Conservation (phyloP, 2,888 invertebrate species). For the Syrista parreyssii region DNA sequence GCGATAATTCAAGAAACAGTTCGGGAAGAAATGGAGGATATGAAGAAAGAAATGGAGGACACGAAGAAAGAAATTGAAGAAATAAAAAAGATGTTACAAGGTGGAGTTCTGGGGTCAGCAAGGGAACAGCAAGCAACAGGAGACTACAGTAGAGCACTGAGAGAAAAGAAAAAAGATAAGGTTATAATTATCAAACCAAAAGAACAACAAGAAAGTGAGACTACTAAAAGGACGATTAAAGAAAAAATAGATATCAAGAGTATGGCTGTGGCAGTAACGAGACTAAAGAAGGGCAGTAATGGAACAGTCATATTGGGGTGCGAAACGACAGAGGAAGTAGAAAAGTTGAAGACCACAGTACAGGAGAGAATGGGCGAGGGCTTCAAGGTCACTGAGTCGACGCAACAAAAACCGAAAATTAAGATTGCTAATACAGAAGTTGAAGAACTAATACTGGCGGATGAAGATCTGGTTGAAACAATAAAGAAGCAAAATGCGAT, state of each 20-base stretch:
- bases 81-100: conserved; percentile 1
- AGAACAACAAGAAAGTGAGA: conserved; percentile 14
- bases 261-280: conserved; percentile 8
- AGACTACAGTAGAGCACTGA: background rate
- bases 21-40: background rate
- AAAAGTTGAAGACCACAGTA: background rate
- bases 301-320: conserved; percentile 10
- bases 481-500: conserved; percentile 11
- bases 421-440: background rate
- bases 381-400: too few species aligned
- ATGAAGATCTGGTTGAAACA: conserved; percentile 14
- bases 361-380: background rate
- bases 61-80: background rate
- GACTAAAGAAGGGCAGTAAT: conserved; percentile 4
- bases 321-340: background rate
- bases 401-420: background rate
- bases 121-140: background rate
- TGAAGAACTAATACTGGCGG: conserved; percentile 2
- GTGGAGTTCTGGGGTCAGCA: background rate
- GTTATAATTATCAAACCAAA: conserved; percentile 14
- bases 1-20: conserved; percentile 5
- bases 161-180: conserved; percentile 7
- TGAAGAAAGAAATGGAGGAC: conserved; percentile 9
- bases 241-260: conserved; percentile 10
- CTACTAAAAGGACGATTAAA: conserved; percentile 9